Evolutionary conservation across 2,113 vertebrate genomes (phyloP).

Genomic region (Phoenicopterus ruber): DNA sequence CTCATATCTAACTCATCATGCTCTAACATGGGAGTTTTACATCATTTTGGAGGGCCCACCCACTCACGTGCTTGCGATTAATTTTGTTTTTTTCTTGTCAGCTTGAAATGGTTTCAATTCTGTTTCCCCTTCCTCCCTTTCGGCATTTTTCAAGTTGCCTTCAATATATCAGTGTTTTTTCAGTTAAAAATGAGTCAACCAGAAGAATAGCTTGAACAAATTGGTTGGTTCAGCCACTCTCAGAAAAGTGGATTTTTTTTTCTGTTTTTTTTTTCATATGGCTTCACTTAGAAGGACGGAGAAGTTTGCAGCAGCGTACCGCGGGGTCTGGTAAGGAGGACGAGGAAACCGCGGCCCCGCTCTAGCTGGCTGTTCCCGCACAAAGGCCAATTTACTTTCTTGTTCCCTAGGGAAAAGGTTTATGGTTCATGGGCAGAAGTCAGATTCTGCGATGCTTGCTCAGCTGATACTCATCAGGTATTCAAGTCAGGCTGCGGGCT

Average conservation of each 20-base stretch:
- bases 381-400: slow-evolving; percentile 11
- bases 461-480: slow-evolving; percentile 64
- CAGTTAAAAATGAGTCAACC: background rate
- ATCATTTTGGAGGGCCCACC: background rate
- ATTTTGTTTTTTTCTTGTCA: background rate
- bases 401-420: slow-evolving; percentile 31
- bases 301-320: background rate
- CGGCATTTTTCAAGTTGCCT: background rate
- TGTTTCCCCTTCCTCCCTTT: background rate
- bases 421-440: slow-evolving; percentile 47
- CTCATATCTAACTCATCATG: background rate
- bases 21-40: background rate
- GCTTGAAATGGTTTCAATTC: background rate
- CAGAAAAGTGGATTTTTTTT: background rate
- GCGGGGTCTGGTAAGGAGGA: background rate
- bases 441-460: slow-evolving; percentile 34
- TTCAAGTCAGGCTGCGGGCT: background rate
- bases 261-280: slow-evolving; percentile 25
- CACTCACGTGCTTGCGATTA: background rate
- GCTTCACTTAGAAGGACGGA: slow-evolving; percentile 42
- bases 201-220: slow-evolving; percentile 50
- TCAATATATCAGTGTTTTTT: background rate
- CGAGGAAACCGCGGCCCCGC: background rate
- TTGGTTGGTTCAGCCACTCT: slow-evolving; percentile 28
- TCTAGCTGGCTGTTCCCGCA: background rate